phyloP scores from a whole-genome alignment of 2,888 invertebrate genomes.

The Heliconius aoede region DNA sequence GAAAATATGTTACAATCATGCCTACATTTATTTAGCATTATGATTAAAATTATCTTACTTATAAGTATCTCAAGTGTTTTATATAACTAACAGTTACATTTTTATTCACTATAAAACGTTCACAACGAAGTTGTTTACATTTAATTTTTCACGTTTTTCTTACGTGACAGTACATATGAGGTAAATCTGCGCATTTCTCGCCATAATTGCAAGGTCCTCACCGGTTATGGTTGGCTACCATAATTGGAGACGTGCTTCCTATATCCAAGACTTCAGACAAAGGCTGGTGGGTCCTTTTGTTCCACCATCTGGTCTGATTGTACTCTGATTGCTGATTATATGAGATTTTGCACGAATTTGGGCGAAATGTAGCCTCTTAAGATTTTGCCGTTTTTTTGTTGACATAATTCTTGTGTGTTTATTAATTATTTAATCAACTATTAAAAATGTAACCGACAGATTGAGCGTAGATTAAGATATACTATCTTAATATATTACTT shows the following conservation, averaged over 20 bases:
- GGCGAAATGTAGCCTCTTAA: neutral
- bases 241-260: slow-evolving; percentile 51
- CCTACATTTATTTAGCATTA: neutral
- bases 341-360: slow-evolving; percentile 7
- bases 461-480: too few species aligned
- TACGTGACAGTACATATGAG: slow-evolving; percentile 46
- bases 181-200: slow-evolving; percentile 49
- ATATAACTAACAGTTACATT: neutral
- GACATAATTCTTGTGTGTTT: neutral
- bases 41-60: neutral
- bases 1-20: neutral
- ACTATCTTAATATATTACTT: too few species aligned
- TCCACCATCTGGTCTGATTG: slow-evolving; percentile 35
- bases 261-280: slow-evolving; percentile 42
- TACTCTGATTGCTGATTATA: slow-evolving; percentile 19
- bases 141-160: slow-evolving; percentile 37
- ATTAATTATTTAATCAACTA: neutral
- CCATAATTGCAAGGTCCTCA: slow-evolving; percentile 43
- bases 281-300: slow-evolving; percentile 27
- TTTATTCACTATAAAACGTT: neutral
- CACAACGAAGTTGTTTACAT: slow-evolving; percentile 25
- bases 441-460: too few species aligned
- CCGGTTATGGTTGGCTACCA: slow-evolving; percentile 40
- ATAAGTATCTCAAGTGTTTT: neutral
- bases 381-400: neutral